A percentile compares a stretch with the other conserved stretches of the same genome.
These are phyloP conservation scores for Odobenus rosmarus DNA, from an alignment of 2,113 vertebrate species.

Conservation along the genomic window DNA sequence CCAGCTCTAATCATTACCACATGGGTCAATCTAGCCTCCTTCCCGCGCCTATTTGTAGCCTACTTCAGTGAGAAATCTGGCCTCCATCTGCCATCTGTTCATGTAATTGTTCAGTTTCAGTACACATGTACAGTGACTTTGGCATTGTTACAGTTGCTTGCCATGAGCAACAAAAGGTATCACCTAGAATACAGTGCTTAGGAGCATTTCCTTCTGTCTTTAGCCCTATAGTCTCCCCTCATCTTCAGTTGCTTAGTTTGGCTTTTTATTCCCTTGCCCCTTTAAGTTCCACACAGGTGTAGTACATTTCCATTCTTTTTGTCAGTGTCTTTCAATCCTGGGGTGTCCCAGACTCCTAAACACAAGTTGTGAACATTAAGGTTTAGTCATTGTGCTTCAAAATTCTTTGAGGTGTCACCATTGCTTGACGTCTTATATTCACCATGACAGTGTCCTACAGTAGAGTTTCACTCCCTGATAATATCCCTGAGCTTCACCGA, in stretches of 20 bases:
- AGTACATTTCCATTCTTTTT: neutral
- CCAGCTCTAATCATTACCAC: neutral
- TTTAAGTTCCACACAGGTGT: neutral
- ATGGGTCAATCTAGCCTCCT: neutral
- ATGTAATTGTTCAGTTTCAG: neutral
- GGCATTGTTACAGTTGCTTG: neutral
- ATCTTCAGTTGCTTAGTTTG: neutral
- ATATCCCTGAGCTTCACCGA: neutral
- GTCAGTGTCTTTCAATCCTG: neutral
- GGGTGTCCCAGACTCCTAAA: neutral
- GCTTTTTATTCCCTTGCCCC: neutral
- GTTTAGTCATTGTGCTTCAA: neutral
- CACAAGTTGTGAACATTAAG: neutral
- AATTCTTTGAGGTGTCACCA: neutral
- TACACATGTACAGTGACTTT: neutral
- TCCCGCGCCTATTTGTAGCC: neutral
- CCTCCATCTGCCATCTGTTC: neutral
- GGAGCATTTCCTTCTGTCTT: neutral
- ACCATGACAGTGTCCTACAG: neutral
- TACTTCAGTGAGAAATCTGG: neutral
- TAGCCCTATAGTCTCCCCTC: neutral
- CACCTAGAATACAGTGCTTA: neutral
- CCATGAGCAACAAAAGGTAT: no score
- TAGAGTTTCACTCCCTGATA: neutral
- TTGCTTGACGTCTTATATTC: neutral